Conservation (phyloP, 2,888 invertebrate species). For the Xanthorhoe spadicearia region DNA sequence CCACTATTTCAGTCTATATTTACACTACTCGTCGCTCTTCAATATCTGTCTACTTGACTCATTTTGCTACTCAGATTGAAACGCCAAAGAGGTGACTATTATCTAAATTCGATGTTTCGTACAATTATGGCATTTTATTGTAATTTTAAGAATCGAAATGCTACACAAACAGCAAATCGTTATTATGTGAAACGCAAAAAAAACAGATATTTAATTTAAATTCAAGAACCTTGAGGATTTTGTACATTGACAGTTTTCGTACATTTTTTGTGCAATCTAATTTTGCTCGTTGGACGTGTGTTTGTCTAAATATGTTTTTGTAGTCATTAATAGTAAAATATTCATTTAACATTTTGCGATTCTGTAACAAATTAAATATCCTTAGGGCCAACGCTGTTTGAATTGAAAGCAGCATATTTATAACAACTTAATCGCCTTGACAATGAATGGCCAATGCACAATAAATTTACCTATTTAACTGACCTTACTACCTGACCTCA, state of each 20-base stretch:
- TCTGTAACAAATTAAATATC: too few relatives aligned
- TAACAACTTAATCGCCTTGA: constrained; percentile 21
- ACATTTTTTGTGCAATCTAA: constrained; percentile 26
- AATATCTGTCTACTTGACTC: not conserved
- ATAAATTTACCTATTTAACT: constrained; percentile 29
- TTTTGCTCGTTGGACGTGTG: constrained; percentile 25
- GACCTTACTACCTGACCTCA: constrained; percentile 29
- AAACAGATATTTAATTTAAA: constrained; percentile 16
- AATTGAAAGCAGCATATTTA: constrained; percentile 12
- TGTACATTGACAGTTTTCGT: constrained; percentile 30
- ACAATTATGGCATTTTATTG: not conserved
- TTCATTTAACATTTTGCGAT: not conserved
- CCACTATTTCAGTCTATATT: constrained; percentile 1
- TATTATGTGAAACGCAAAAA: constrained; percentile 20
- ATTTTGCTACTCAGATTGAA: not conserved
- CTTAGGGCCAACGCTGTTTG: not conserved
- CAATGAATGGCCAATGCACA: constrained; percentile 29
- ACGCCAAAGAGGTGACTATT: not conserved
- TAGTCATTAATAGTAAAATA: not conserved
- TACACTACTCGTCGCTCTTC: not conserved
- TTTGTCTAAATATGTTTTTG: constrained; percentile 28
- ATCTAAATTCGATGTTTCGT: not conserved
- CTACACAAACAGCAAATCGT: not conserved
- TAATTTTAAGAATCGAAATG: not conserved
- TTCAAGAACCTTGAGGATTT: constrained; percentile 31